Percentiles rank a stretch among this genome's conserved stretches.
These are phyloP conservation scores for Acromyrmex echinatior DNA, from an alignment of 1,140 invertebrate species.

Conservation along the genomic window DNA sequence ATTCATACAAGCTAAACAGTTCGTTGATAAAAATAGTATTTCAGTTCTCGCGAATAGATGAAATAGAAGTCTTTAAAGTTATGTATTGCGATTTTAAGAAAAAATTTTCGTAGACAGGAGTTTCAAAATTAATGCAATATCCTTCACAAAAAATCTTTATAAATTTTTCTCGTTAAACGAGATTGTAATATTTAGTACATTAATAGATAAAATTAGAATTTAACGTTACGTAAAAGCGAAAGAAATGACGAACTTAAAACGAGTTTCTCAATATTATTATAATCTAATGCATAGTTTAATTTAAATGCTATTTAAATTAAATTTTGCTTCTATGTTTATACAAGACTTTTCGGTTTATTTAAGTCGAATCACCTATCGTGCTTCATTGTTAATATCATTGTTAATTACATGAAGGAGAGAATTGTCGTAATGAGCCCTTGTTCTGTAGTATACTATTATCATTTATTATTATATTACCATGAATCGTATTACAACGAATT, in stretches of 20 bases:
- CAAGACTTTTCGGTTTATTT: not conserved
- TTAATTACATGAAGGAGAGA: not conserved
- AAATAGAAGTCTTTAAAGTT: conserved; percentile 38
- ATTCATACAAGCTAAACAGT: not conserved
- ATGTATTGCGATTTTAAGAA: not conserved
- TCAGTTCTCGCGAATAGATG: not conserved
- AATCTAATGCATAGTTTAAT: not conserved
- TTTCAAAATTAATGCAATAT: not conserved
- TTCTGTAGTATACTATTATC: not conserved
- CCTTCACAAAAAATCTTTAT: not conserved
- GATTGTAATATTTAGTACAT: not conserved
- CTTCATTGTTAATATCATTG: not conserved
- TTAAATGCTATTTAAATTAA: not conserved
- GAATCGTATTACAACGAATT: conserved; percentile 20
- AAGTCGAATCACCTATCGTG: not conserved
- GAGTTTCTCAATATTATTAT: not conserved
- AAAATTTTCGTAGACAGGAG: not conserved
- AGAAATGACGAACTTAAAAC: not conserved
- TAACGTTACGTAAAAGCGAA: conserved; percentile 19
- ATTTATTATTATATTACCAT: not conserved
- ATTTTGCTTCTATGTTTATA: not conserved
- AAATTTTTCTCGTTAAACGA: not conserved
- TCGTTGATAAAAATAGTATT: conserved; percentile 46
- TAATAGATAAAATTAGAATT: not conserved
- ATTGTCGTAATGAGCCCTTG: not conserved